phyloP scores from a whole-genome alignment of 64 coral and sea anemone genomes.

The Orbicella faveolata region DNA sequence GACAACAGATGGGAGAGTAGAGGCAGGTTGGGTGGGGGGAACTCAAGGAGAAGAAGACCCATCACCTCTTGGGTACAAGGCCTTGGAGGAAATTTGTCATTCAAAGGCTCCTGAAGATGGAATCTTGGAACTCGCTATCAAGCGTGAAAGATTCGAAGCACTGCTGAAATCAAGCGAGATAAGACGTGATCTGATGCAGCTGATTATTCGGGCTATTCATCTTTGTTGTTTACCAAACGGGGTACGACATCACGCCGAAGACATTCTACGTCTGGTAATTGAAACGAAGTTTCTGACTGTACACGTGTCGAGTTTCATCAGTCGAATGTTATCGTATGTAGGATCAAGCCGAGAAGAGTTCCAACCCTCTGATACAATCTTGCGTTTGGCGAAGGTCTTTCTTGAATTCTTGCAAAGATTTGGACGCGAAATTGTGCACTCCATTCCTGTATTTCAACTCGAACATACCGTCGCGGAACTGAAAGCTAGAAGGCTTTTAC shows the following conservation, averaged over 20 bases:
- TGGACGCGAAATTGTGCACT: not conserved
- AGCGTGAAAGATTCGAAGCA: not conserved
- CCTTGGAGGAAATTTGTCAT: conserved; percentile 6
- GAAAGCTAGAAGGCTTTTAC: not conserved
- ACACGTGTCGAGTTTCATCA: conserved; percentile 15
- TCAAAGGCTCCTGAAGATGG: not conserved
- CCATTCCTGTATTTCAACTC: not conserved
- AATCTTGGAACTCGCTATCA: not conserved
- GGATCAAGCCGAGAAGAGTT: not conserved
- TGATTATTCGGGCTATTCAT: not conserved
- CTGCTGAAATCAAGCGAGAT: conserved; percentile 7
- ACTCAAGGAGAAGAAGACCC: not conserved
- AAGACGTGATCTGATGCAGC: not conserved
- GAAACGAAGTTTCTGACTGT: not conserved
- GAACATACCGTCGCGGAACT: not conserved
- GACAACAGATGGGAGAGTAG: not conserved
- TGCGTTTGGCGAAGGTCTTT: not conserved
- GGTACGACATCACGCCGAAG: not conserved
- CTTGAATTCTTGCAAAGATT: conserved; percentile 14
- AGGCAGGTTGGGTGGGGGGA: not conserved
- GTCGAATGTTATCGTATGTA: not conserved
- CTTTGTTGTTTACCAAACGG: not conserved
- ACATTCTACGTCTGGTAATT: not conserved
- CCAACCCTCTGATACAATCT: not conserved
- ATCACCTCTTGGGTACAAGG: not conserved